Evolutionary conservation across 1,140 invertebrate genomes (phyloP), one percentile per base, ranked within the genome.

Genomic region (Cydia fagiglandana): DNA sequence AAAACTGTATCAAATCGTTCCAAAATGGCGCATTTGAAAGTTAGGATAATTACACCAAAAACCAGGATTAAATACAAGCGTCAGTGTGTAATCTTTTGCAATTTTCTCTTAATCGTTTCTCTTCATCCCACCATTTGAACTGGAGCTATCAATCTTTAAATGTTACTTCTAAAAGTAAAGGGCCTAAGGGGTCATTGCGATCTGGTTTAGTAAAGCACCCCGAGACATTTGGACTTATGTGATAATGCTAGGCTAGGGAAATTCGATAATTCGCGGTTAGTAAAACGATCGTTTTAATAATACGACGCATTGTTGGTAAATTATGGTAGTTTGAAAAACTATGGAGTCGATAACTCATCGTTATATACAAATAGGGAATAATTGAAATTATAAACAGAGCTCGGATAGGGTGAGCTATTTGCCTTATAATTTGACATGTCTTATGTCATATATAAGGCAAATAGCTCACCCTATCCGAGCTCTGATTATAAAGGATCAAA

Each of bases 161-260:
- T 15, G 0, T 4, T 17, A 28, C 66, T 70, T 17, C 38, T 70
- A 9, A 38, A 38, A 17, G 15, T 70, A 12, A 34, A 41, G 34
- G n/a, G 5, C 30, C n/a, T n/a, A 20, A 70, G 9, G 17, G 38
- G n/a, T 70, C 66, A 12, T 0, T 6, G 34, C 45, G 66, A 10
- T 1, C 38, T 70, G 66, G 66, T 38, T 70, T 41, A 38, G 66
- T 70, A 70, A 70, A 70, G n/a, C 66, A 70, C 66, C 66, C n/a
- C 66, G 66, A 76, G 75, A 76, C 75, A 76, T 76, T 76, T 76
- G 75, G 75, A 76, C 75, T 76, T 76, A 73, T 76, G 75, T 76
- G 75, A 70, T 76, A 76, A 76, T 76, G 64, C 30, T 61, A 61
- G 66, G 75, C 64, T 53, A 76, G 66, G 30, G 75, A 76, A 76